Conservation (phyloP, 1,140 invertebrate genomes). For the Leptinotarsa defecta region DNA sequence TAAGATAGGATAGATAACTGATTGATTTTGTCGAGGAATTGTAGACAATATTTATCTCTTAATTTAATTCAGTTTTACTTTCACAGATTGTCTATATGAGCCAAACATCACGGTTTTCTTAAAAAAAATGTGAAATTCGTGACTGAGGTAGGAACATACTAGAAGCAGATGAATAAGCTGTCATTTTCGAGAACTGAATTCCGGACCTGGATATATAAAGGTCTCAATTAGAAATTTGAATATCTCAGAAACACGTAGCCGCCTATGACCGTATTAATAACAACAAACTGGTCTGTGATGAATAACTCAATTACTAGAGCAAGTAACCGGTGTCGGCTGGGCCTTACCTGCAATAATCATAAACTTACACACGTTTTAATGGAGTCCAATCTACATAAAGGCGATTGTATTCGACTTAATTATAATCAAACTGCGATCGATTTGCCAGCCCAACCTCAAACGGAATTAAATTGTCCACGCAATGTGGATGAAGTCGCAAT, state of each 20-base stretch:
- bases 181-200: not conserved
- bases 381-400: slow-evolving; percentile 12
- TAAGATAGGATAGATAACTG: no score
- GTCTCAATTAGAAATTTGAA: not conserved
- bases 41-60: no score
- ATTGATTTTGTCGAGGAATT: no score
- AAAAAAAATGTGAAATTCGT: no score
- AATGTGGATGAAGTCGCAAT: not conserved
- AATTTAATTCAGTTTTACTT: no score
- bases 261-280: not conserved
- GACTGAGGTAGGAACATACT: no score
- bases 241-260: not conserved
- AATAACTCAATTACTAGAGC: slow-evolving; percentile 11
- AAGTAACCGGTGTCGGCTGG: not conserved
- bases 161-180: no score
- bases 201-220: not conserved
- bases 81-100: no score
- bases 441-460: slow-evolving; percentile 15
- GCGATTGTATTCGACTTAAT: slow-evolving; percentile 4
- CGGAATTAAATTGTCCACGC: slow-evolving; percentile 20
- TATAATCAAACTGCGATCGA: slow-evolving; percentile 18
- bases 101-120: no score
- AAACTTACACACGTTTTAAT: not conserved
- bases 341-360: not conserved
- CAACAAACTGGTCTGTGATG: not conserved